Evolutionary conservation across 1,140 invertebrate species (phyloP).

Genomic region (Tetragnatha versicolor): DNA sequence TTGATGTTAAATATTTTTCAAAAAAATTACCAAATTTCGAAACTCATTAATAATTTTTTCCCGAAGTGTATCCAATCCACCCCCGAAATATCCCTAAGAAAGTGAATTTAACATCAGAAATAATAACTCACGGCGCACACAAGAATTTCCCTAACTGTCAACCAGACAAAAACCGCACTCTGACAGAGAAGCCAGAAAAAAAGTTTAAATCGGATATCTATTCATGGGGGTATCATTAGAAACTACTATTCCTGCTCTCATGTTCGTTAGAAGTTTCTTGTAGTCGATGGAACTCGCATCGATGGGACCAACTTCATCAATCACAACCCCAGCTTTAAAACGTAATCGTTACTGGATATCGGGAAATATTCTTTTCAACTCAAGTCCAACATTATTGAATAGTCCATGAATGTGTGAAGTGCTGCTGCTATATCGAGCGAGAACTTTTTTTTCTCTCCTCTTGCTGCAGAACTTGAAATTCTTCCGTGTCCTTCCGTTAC

Average conservation of each 20-base stretch:
- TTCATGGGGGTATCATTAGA: constrained; percentile 23
- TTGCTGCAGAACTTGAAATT: background rate
- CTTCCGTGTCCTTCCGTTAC: background rate
- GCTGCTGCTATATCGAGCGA: background rate
- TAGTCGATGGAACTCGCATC: background rate
- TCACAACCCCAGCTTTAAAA: constrained; percentile 7
- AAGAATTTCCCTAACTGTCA: too few species aligned
- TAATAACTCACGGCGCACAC: too few species aligned
- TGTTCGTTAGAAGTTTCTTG: background rate
- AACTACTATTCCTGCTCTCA: background rate
- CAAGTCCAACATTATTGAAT: constrained; percentile 21
- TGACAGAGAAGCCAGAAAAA: too few species aligned
- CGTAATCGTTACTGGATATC: constrained; percentile 30
- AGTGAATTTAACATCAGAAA: too few species aligned
- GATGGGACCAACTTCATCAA: constrained; percentile 19
- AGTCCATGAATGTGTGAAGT: constrained; percentile 17
- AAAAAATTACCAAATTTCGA: too few species aligned
- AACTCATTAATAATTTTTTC: too few species aligned
- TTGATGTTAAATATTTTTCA: too few species aligned
- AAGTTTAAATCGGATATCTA: background rate
- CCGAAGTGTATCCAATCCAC: too few species aligned
- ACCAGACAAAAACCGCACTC: too few species aligned
- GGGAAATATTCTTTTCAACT: constrained; percentile 19
- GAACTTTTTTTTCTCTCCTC: background rate
- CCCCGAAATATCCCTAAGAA: too few species aligned